A percentile compares a stretch with the other conserved stretches of the same genome.
Evolutionary conservation across 2,888 invertebrate genomes (phyloP).

Genomic region (Mimumesa dahlbomi): DNA sequence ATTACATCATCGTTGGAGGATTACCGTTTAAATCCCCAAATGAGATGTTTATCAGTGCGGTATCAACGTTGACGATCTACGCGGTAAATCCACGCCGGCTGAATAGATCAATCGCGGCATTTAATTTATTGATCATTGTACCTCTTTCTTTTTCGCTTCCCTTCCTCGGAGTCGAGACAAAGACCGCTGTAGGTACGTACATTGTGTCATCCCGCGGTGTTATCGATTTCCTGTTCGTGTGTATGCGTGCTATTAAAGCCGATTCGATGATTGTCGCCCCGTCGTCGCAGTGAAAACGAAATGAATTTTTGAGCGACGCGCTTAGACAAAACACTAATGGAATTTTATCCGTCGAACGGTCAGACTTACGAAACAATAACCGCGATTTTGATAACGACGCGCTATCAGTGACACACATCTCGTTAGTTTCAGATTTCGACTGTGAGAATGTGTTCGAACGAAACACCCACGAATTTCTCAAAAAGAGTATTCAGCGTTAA

Average conservation of each 20-base stretch:
- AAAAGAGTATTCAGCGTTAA: too few species aligned
- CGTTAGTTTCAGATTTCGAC: background rate
- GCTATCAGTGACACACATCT: conserved; percentile 18
- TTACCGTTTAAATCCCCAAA: conserved; percentile 5
- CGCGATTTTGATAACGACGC: conserved; percentile 6
- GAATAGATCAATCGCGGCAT: background rate
- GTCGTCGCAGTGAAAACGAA: too few species aligned
- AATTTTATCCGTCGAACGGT: conserved; percentile 17
- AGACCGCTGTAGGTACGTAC: too few species aligned
- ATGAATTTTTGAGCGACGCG: background rate
- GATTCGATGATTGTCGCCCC: too few species aligned
- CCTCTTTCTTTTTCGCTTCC: background rate
- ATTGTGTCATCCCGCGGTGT: too few species aligned
- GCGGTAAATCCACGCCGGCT: background rate
- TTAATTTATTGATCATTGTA: background rate
- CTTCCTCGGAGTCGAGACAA: too few species aligned
- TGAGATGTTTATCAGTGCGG: conserved; percentile 3
- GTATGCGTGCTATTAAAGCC: too few species aligned
- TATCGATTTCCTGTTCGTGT: too few species aligned
- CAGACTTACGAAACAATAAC: conserved; percentile 28
- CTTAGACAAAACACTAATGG: too few species aligned
- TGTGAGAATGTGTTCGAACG: background rate
- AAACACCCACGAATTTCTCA: too few species aligned
- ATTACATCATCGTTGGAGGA: background rate
- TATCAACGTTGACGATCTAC: background rate